These are phyloP conservation scores for Todus mexicanus DNA, from an alignment of 2,797 vertebrate genomes.

Conservation along the genomic window DNA sequence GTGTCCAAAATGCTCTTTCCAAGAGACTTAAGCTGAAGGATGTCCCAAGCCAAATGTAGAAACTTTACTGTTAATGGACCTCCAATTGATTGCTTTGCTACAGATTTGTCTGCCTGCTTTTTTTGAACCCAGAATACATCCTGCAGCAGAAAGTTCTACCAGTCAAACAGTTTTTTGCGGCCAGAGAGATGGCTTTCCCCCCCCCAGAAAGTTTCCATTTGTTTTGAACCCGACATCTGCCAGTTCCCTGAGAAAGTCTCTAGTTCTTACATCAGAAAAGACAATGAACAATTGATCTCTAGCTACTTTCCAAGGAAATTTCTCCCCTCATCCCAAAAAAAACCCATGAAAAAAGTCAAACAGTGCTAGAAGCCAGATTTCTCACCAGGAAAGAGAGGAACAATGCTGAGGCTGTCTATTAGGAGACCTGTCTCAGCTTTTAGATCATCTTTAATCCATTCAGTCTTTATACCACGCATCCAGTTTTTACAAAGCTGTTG, in stretches of 20 bases:
- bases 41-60: not conserved
- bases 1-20: not conserved
- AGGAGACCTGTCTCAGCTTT: not conserved
- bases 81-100: not conserved
- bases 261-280: not conserved
- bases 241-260: not conserved
- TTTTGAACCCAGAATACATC: not conserved
- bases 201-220: not conserved
- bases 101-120: not conserved
- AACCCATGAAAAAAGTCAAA: not conserved
- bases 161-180: not conserved
- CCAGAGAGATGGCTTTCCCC: not conserved
- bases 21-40: not conserved
- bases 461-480: not conserved
- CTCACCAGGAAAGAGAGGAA: not conserved
- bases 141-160: not conserved
- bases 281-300: not conserved
- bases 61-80: not conserved
- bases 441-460: not conserved
- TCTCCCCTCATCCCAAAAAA: rapidly evolving
- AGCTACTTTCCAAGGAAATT: not conserved
- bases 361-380: not conserved
- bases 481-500: not conserved
- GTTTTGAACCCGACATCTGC: not conserved
- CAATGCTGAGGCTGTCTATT: not conserved